These are phyloP conservation scores for Parascotia fuliginaria DNA, from an alignment of 2,888 invertebrate species.

Conservation along the genomic window DNA sequence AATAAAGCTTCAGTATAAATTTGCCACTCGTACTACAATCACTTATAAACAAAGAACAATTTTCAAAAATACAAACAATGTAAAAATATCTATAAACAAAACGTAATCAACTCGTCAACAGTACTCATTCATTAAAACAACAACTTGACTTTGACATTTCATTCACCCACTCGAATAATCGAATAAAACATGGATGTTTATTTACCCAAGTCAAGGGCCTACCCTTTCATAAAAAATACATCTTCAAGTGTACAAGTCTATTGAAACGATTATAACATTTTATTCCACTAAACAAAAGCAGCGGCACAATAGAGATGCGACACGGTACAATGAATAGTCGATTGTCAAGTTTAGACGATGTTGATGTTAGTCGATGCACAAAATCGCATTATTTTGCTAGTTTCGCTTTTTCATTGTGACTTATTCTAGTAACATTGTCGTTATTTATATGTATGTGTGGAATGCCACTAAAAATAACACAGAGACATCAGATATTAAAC, in stretches of 20 bases:
- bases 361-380: constrained; percentile 51
- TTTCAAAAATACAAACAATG: constrained; percentile 7
- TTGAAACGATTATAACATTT: constrained; percentile 43
- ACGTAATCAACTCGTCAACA: constrained; percentile 26
- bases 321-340: constrained; percentile 39
- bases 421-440: constrained; percentile 24
- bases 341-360: constrained; percentile 40
- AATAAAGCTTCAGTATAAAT: background rate
- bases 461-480: too few relatives aligned
- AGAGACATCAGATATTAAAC: too few relatives aligned
- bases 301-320: constrained; percentile 34
- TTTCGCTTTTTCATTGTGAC: constrained; percentile 49
- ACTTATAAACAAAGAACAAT: constrained; percentile 1
- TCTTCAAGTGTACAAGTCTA: constrained; percentile 41
- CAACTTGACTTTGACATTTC: constrained; percentile 37
- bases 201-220: constrained; percentile 33
- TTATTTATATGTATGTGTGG: too few relatives aligned
- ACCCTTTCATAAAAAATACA: constrained; percentile 32
- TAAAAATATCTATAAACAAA: constrained; percentile 11
- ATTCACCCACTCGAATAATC: constrained; percentile 40
- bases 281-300: constrained; percentile 40
- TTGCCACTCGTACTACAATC: constrained; percentile 6
- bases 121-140: constrained; percentile 26
- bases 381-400: constrained; percentile 72
- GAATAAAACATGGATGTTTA: constrained; percentile 35